These are phyloP conservation scores for Hyposoter didymator DNA, from an alignment of 2,888 invertebrate species.

Conservation along the genomic window DNA sequence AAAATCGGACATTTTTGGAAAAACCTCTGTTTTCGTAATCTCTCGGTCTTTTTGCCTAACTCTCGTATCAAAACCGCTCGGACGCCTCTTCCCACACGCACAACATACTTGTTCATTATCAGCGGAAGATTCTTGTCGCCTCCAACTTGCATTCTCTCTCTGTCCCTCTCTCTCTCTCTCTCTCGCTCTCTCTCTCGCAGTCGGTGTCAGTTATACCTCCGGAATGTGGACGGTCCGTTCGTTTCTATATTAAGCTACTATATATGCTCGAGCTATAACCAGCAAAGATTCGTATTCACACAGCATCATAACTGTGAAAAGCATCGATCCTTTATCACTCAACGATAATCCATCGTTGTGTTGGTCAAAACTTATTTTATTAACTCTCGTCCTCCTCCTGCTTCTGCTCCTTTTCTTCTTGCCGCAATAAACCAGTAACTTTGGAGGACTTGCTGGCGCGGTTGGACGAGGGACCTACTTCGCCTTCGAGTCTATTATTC, in stretches of 20 bases:
- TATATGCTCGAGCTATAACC: slow-evolving; percentile 46
- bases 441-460: not conserved
- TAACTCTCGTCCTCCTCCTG: not conserved
- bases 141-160: slow-evolving; percentile 30
- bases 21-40: slow-evolving; percentile 1
- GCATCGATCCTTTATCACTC: slow-evolving; percentile 37
- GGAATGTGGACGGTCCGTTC: slow-evolving; percentile 67
- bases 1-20: not conserved
- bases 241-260: slow-evolving; percentile 65
- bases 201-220: slow-evolving; percentile 64
- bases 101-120: slow-evolving; percentile 16
- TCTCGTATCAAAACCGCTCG: not conserved
- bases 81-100: not conserved
- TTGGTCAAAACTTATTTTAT: not conserved
- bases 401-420: not conserved
- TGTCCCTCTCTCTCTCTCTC: slow-evolving; percentile 27
- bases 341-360: slow-evolving; percentile 6
- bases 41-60: slow-evolving; percentile 16
- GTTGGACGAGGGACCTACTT: not conserved
- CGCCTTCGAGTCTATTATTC: too few species aligned
- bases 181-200: slow-evolving; percentile 21
- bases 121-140: slow-evolving; percentile 47
- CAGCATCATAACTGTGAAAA: slow-evolving; percentile 46
- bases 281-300: slow-evolving; percentile 27
- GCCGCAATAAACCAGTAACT: not conserved